Evolutionary conservation across 2,797 vertebrate species (phyloP).

Genomic region (Setipinna tenuifilis): DNA sequence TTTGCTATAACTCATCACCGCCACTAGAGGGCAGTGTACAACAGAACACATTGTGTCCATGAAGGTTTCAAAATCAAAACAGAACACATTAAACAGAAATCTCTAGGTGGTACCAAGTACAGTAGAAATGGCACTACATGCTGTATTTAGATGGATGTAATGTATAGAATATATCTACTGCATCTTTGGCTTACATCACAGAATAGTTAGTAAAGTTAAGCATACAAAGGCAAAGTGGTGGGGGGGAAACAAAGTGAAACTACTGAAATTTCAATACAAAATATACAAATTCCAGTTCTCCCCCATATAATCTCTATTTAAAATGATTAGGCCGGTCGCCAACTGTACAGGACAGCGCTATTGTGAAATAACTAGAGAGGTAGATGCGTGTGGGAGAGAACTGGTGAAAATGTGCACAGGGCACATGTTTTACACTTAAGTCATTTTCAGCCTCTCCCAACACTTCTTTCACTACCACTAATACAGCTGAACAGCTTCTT

Average conservation of each 20-base stretch:
- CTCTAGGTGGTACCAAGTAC: conserved; percentile 16
- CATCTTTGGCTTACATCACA: conserved; percentile 77
- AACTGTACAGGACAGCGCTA: background rate
- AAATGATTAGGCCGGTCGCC: background rate
- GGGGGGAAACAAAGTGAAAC: conserved; percentile 63
- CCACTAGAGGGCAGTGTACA: conserved; percentile 72
- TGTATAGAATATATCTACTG: conserved; percentile 47
- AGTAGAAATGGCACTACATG: conserved; percentile 26
- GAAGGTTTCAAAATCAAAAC: conserved; percentile 28
- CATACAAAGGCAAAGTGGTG: conserved; percentile 72
- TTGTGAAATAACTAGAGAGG: background rate
- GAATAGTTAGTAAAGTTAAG: conserved; percentile 66
- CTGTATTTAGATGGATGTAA: conserved; percentile 6
- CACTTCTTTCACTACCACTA: background rate
- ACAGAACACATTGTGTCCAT: conserved; percentile 49
- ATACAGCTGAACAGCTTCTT: background rate
- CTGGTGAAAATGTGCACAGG: background rate
- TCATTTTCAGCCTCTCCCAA: background rate
- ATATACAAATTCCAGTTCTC: conserved; percentile 37
- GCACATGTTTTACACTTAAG: background rate
- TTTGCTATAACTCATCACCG: conserved; percentile 49
- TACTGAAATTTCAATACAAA: conserved; percentile 53
- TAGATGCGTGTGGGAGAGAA: conserved; percentile 6
- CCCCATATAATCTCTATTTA: conserved; percentile 30
- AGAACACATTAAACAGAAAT: conserved; percentile 30